phyloP scores from a whole-genome alignment of 2,113 vertebrate genomes.

The Callopanchax toddi region DNA sequence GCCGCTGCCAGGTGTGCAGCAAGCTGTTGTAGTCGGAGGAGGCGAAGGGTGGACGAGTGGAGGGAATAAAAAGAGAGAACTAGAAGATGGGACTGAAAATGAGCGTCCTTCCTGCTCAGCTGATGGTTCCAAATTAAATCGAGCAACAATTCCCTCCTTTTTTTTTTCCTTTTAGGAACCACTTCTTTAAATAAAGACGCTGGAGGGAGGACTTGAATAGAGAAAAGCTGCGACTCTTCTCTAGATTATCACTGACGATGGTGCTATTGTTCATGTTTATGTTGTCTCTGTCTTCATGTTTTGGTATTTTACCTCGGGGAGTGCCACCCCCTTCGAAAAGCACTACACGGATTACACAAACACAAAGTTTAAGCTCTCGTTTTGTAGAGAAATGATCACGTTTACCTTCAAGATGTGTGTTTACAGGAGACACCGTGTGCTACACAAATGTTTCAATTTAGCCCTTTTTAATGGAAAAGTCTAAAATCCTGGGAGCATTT shows the following conservation, averaged over 20 bases:
- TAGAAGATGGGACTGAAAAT: slow-evolving; percentile 52
- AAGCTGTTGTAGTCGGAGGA: slow-evolving; percentile 85
- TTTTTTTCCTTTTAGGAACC: slow-evolving; percentile 33
- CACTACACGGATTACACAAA: slow-evolving; percentile 22
- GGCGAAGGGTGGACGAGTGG: neutral
- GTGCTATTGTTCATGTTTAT: slow-evolving; percentile 84
- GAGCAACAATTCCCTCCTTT: neutral
- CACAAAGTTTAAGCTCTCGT: no score
- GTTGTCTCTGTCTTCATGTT: slow-evolving; percentile 38
- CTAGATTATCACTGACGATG: slow-evolving; percentile 74
- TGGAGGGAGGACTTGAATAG: slow-evolving; percentile 34
- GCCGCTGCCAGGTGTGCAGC: slow-evolving; percentile 97
- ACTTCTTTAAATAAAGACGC: slow-evolving; percentile 22
- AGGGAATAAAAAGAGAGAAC: slow-evolving; percentile 14
- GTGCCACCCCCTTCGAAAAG: slow-evolving; percentile 42
- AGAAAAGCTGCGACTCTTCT: slow-evolving; percentile 40
- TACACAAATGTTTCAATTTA: no score
- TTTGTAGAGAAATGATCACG: no score
- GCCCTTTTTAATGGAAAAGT: no score
- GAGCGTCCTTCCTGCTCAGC: slow-evolving; percentile 41
- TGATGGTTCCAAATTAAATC: slow-evolving; percentile 1
- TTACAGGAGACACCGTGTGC: no score
- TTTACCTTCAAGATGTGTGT: no score
- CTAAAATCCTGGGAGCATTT: neutral
- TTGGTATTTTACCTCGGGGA: slow-evolving; percentile 83